Percentiles rank a stretch among this genome's conserved stretches.
These are phyloP conservation scores for Formica aserva DNA, from an alignment of 2,888 invertebrate species.

Conservation along the genomic window DNA sequence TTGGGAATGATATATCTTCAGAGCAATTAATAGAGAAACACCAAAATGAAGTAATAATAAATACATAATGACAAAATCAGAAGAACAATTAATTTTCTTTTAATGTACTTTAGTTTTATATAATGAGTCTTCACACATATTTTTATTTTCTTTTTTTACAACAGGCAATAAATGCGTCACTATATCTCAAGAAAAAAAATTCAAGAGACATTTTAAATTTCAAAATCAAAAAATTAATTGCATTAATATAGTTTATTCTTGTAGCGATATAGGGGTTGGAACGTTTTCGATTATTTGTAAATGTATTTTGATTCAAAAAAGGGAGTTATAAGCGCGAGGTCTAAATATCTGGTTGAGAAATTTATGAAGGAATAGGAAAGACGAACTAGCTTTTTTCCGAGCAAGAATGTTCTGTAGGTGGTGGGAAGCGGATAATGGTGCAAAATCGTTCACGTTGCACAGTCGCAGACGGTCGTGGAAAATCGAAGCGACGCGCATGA, in stretches of 20 bases:
- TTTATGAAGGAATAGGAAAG: background rate
- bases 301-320: background rate
- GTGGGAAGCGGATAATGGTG: conserved; percentile 46
- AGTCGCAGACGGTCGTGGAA: conserved; percentile 70
- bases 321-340: background rate
- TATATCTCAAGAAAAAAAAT: background rate
- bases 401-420: conserved; percentile 40
- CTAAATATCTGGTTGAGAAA: background rate
- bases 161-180: background rate
- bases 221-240: background rate
- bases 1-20: too few species aligned
- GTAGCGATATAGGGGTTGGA: background rate
- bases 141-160: background rate
- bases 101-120: background rate
- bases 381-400: background rate
- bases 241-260: background rate
- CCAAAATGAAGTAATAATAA: too few species aligned
- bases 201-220: background rate
- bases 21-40: too few species aligned
- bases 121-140: background rate
- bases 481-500: conserved; percentile 72
- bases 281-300: background rate
- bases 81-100: background rate
- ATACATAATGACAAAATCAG: too few species aligned
- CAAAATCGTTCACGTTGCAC: conserved; percentile 69